Evolutionary conservation across 2,888 invertebrate species (phyloP).

Genomic region (Tribolium freemani): DNA sequence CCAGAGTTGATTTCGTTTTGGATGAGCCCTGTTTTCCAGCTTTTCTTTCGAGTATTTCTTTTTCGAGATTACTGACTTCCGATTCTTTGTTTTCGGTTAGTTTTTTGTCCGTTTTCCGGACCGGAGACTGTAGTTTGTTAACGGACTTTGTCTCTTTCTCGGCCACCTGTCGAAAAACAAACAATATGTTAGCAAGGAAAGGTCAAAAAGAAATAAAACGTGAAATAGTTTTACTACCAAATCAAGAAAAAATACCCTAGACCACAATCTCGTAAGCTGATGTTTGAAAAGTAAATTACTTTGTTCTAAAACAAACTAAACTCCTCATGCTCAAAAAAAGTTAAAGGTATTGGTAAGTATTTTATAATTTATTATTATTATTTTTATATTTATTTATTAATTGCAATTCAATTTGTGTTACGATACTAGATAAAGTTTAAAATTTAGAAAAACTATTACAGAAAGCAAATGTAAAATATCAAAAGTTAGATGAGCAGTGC

Average conservation of each 20-base stretch:
- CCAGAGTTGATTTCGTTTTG: slow-evolving; percentile 69
- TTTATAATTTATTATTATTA: too few species aligned
- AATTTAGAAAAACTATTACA: neutral
- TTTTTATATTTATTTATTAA: too few species aligned
- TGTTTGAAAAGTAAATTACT: too few species aligned
- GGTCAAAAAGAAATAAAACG: neutral
- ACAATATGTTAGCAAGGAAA: neutral
- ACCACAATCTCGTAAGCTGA: too few species aligned
- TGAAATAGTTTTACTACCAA: too few species aligned
- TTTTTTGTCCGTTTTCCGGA: slow-evolving; percentile 76
- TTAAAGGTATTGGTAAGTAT: too few species aligned
- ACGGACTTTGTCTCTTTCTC: slow-evolving; percentile 72
- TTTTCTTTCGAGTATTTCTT: slow-evolving; percentile 66
- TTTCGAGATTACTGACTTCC: slow-evolving; percentile 62
- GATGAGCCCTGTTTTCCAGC: slow-evolving; percentile 56
- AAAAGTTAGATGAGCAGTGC: too few species aligned
- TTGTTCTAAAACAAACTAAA: too few species aligned
- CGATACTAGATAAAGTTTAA: neutral
- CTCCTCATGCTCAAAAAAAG: too few species aligned
- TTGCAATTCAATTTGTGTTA: too few species aligned
- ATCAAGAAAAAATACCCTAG: too few species aligned
- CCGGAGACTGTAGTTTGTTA: slow-evolving; percentile 73
- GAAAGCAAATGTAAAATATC: neutral
- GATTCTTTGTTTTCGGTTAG: slow-evolving; percentile 62
- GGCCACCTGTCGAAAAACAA: neutral